Conservation (phyloP, 2,888 invertebrate species). For the Lasius platythorax region DNA sequence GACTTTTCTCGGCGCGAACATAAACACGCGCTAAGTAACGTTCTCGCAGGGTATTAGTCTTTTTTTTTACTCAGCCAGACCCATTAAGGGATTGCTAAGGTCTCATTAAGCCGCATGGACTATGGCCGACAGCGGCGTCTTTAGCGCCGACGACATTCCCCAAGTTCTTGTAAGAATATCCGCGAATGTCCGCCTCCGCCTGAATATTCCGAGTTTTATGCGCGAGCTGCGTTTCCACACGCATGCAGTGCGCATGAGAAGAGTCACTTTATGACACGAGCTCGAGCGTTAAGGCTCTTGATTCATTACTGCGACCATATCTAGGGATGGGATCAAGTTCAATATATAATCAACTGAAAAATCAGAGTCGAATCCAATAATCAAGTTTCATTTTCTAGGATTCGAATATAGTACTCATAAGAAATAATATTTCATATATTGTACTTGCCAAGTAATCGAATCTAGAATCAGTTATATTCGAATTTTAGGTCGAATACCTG, state of each 20-base stretch:
- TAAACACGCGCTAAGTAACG: constrained; percentile 49
- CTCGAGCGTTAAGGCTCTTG: not conserved
- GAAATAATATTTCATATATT: no score
- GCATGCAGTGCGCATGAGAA: constrained; percentile 2
- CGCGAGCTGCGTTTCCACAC: constrained; percentile 8
- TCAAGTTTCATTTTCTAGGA: no score
- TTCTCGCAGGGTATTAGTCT: constrained; percentile 39
- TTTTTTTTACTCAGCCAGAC: constrained; percentile 19
- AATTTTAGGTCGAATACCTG: no score
- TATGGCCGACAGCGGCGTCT: constrained; percentile 16
- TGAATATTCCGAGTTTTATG: constrained; percentile 35
- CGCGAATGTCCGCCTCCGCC: constrained; percentile 39
- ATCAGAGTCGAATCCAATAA: no score
- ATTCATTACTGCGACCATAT: not conserved
- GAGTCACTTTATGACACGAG: not conserved
- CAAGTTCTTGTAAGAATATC: constrained; percentile 43
- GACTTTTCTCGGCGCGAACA: constrained; percentile 29
- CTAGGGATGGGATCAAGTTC: no score
- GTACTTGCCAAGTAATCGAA: no score
- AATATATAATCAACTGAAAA: no score
- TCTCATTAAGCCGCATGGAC: constrained; percentile 53
- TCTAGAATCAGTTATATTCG: no score
- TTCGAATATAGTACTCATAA: no score
- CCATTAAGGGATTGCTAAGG: constrained; percentile 53
- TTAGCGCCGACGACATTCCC: constrained; percentile 54